Conservation (phyloP, 2,113 vertebrate genomes). For the Antechinus stuartii region DNA sequence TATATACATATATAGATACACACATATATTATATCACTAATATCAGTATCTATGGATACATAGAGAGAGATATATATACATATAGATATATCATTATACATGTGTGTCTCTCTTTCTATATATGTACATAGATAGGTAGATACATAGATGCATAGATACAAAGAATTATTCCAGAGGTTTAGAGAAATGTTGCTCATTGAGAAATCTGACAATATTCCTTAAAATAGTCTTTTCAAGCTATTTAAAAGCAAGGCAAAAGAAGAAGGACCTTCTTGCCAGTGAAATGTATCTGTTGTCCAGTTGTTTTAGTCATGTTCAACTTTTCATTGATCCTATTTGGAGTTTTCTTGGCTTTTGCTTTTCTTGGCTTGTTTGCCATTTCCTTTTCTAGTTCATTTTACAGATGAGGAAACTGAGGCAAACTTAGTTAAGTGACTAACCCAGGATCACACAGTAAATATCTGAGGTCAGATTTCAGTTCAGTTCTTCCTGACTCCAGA, state of each 20-base stretch:
- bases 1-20: too few relatives aligned
- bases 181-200: neutral
- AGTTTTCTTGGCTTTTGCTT: neutral
- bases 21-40: too few relatives aligned
- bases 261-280: neutral
- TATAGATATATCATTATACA: too few relatives aligned
- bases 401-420: neutral
- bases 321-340: neutral
- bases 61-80: too few relatives aligned
- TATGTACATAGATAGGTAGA: too few relatives aligned
- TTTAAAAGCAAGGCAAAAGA: neutral
- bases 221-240: neutral
- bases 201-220: neutral
- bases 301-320: neutral
- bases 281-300: neutral
- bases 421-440: neutral
- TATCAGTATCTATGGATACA: too few relatives aligned
- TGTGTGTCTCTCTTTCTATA: too few relatives aligned
- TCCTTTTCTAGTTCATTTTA: neutral
- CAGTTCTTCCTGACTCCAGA: neutral
- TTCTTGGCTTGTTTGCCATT: neutral
- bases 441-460: neutral
- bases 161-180: neutral
- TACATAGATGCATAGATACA: neutral
- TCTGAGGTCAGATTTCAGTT: neutral